These are phyloP conservation scores for Pogona vitticeps DNA, from an alignment of 2,113 vertebrate genomes.

Conservation along the genomic window DNA sequence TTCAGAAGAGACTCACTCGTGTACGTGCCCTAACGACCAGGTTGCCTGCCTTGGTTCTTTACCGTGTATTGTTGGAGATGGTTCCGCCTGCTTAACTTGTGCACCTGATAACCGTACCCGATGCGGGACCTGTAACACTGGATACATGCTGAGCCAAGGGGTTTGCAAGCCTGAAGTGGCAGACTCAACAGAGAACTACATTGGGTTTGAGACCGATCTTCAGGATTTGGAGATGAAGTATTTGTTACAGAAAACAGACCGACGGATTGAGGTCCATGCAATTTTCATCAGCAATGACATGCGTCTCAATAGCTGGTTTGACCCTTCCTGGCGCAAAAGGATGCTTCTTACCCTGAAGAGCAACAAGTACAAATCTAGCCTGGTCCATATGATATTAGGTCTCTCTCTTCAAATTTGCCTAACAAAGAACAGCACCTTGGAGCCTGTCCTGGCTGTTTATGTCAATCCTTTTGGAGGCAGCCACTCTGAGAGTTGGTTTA, in stretches of 20 bases:
- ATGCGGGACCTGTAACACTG: conserved; percentile 90
- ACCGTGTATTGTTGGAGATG: conserved; percentile 88
- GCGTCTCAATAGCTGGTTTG: conserved; percentile 98
- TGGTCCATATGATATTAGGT: conserved; percentile 96
- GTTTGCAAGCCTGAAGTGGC: conserved; percentile 91
- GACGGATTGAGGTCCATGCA: conserved; percentile 92
- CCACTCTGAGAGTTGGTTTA: conserved; percentile 98
- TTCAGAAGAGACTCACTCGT: conserved; percentile 91
- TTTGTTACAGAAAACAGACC: conserved; percentile 89
- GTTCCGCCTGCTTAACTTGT: conserved; percentile 81
- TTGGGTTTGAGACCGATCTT: conserved; percentile 95
- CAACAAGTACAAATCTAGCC: conserved; percentile 97
- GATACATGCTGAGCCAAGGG: conserved; percentile 90
- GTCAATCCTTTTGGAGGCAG: conserved; percentile 97
- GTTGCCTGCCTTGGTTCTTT: conserved; percentile 83
- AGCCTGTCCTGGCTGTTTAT: conserved; percentile 92
- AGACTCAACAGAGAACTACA: conserved; percentile 94
- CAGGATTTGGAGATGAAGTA: conserved; percentile 94
- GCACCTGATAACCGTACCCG: conserved; percentile 92
- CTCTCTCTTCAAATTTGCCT: conserved; percentile 95
- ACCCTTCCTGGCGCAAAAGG: conserved; percentile 94
- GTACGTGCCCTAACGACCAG: conserved; percentile 90
- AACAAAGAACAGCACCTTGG: conserved; percentile 97
- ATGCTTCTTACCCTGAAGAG: conserved; percentile 97
- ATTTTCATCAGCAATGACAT: conserved; percentile 99